Conservation (phyloP, 1,140 invertebrate genomes). For the Brachionus plicatilis region DNA sequence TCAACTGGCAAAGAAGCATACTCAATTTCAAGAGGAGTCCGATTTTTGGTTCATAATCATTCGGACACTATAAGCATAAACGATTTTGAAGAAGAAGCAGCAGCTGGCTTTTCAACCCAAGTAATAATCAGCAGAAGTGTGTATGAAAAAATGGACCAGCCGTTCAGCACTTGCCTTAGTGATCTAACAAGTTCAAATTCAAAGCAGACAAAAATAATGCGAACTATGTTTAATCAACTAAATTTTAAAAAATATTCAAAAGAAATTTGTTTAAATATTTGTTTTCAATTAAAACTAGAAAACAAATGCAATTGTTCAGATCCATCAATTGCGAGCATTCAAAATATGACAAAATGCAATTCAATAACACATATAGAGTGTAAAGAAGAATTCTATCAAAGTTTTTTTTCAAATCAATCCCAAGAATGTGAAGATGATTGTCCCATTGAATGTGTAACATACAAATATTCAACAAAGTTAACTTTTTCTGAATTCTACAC, state of each 20-base stretch:
- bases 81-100: neutral
- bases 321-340: neutral
- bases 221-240: neutral
- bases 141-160: neutral
- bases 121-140: neutral
- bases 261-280: neutral
- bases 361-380: neutral
- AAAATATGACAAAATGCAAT: neutral
- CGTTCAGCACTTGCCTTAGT: neutral
- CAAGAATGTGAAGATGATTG: neutral
- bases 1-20: neutral
- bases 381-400: neutral
- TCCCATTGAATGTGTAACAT: neutral
- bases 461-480: neutral
- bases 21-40: neutral
- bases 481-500: neutral
- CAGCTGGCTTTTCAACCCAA: neutral
- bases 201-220: constrained; percentile 1
- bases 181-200: neutral
- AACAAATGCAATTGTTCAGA: neutral
- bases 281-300: neutral
- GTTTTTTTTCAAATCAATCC: neutral
- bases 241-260: neutral
- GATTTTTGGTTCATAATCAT: constrained; percentile 24
- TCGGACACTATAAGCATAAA: neutral